Percentiles rank a stretch among this genome's conserved stretches.
phyloP scores from a whole-genome alignment of 2,113 vertebrate species.

The Petaurus breviceps region DNA sequence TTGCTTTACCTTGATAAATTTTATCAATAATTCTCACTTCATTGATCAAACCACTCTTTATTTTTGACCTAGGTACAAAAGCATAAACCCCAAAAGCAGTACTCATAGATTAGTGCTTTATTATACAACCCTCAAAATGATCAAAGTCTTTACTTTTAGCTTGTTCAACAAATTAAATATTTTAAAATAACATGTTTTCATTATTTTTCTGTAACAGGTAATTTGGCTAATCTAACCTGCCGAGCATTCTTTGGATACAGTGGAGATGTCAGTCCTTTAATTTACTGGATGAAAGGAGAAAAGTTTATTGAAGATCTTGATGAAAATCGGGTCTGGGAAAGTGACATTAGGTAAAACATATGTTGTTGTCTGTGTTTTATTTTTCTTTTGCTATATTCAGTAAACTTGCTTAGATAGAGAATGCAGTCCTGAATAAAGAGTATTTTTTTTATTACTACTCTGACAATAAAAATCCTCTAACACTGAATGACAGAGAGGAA shows the following conservation, averaged over 20 bases:
- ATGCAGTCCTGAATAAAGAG: neutral
- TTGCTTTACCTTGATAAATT: constrained; percentile 4
- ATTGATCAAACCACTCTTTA: constrained; percentile 48
- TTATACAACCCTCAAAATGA: constrained; percentile 50
- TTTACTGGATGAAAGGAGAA: constrained; percentile 99
- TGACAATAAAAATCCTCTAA: constrained; percentile 11
- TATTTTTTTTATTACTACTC: neutral
- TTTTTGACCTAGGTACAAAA: constrained; percentile 49
- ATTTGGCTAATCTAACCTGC: constrained; percentile 95
- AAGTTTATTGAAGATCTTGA: constrained; percentile 99
- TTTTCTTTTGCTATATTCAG: neutral
- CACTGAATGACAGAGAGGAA: constrained; percentile 17
- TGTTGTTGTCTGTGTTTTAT: neutral
- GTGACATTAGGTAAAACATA: constrained; percentile 94
- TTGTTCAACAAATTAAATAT: constrained; percentile 26
- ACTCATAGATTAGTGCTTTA: neutral
- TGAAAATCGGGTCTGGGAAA: constrained; percentile 95
- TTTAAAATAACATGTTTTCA: constrained; percentile 69
- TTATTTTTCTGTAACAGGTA: constrained; percentile 87
- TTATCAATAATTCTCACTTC: constrained; percentile 39
- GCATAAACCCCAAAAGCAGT: constrained; percentile 4
- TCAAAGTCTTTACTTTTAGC: constrained; percentile 51
- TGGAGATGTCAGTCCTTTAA: constrained; percentile 96
- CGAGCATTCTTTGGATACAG: constrained; percentile 98
- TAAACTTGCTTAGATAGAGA: constrained; percentile 40